phyloP scores from a whole-genome alignment of 2,797 vertebrate genomes.

The Leontocebus nigricollis region DNA sequence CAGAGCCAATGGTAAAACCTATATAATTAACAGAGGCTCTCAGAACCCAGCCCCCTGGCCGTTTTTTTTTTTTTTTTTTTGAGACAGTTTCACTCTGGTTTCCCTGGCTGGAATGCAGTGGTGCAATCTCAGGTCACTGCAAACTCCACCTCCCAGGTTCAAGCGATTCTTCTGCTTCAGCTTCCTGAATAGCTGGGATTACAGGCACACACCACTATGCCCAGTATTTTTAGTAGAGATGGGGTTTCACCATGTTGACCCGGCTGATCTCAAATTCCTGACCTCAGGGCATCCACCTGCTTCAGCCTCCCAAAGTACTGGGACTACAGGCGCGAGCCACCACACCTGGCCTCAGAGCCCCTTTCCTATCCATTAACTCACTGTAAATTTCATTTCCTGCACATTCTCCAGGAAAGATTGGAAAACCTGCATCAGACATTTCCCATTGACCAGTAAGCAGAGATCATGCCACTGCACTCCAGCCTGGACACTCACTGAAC shows the following conservation, averaged over 20 bases:
- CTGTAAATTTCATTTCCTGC: conserved; percentile 7
- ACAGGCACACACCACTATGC: background rate
- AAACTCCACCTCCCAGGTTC: background rate
- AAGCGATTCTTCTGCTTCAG: background rate
- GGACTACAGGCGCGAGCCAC: background rate
- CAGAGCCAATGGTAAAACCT: background rate
- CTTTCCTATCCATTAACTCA: background rate
- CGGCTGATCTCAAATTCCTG: background rate
- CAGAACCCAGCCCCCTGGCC: background rate
- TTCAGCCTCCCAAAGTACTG: background rate
- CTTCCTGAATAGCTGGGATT: background rate
- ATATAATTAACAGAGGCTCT: background rate
- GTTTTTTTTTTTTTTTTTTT: background rate
- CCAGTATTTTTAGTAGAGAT: background rate
- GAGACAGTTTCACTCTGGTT: background rate
- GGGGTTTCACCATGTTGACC: background rate
- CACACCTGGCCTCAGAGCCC: background rate
- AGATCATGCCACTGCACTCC: too few species aligned
- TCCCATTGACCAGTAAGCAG: background rate
- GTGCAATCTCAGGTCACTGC: background rate
- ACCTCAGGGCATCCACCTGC: background rate
- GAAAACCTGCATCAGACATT: background rate
- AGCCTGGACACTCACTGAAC: too few species aligned
- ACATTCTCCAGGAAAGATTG: background rate
- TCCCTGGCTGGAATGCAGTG: background rate